Base-by-base conservation (phyloP, 1,140 invertebrate species). In the Drosophila erecta region DNA sequence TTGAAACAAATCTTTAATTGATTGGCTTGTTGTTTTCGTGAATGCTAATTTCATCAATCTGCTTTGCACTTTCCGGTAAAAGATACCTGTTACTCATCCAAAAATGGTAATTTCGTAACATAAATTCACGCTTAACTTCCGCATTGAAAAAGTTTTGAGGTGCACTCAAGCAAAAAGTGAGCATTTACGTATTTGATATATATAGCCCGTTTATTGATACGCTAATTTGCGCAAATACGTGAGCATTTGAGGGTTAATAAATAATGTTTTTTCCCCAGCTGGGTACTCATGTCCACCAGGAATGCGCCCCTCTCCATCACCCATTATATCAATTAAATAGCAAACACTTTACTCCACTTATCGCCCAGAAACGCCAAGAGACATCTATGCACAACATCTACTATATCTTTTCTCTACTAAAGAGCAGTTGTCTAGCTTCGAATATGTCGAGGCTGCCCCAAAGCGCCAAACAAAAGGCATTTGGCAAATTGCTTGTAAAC, bases 261-360 rank as follows among this genome's bases (percentile, higher is more conserved):
- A 54, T 47, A 55, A 73, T 3, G 40, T 33, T 51, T 51, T 50
- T 22, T 57, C 27, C 17, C 47, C 27, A 49, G 47, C 50, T 71
- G 35, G 30, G 1, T 46, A 50, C 44, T 51, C 37, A 46, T 53
- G 49, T 14, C 30, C 30, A 24, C n/a, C 35, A n/a, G 49, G 67
- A 61, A 60, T 62, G 58, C 17, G 64, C 30, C 44, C 37, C 61
- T 76, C 49, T 11, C 60, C 60, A 72, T 44, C 59, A 44, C 47
- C 76, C 67, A 85, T 80, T 85, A 69, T 56, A 77, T 77, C 57
- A 86, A 85, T 85, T 86, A 85, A 69, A 59, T 77, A 65, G 76
- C 69, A 80, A 80, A 77, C 77, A 85, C 59, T 74, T 49, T 74
- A 73, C 55, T 86, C 51, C 33, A 75, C 58, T 74, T 74, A 74